These are phyloP conservation scores for Chrysaora quinquecirrha DNA, from an alignment of 30 jellyfish, hydroid and myxozoan genomes.

Conservation along the genomic window DNA sequence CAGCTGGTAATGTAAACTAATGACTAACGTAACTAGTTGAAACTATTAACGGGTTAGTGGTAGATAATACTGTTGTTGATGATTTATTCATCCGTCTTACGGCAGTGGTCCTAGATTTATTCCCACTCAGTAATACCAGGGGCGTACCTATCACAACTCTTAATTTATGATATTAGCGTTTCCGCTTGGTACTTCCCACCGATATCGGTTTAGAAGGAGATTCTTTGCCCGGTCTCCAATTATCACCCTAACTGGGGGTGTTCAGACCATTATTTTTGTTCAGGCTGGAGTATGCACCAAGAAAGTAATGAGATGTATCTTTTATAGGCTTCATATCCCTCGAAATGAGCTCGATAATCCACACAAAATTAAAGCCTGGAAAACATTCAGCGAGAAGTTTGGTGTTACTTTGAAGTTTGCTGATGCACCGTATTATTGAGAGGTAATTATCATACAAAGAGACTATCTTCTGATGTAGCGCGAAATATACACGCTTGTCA, in stretches of 20 bases:
- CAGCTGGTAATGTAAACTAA: too few species aligned
- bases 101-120: too few species aligned
- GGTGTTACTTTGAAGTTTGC: slow-evolving; percentile 81
- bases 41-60: too few species aligned
- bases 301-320: too few species aligned
- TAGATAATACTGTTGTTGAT: too few species aligned
- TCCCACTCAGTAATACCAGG: too few species aligned
- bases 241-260: background rate
- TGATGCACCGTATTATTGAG: slow-evolving; percentile 16
- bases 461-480: too few species aligned
- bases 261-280: background rate
- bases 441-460: too few species aligned
- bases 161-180: background rate
- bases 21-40: too few species aligned
- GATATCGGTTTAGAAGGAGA: background rate
- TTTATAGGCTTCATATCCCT: slow-evolving; percentile 78
- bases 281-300: background rate
- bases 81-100: too few species aligned
- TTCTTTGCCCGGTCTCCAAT: background rate
- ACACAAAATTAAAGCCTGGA: slow-evolving; percentile 83
- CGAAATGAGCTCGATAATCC: slow-evolving; percentile 89
- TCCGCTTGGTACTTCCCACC: background rate
- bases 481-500: too few species aligned
- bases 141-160: background rate
- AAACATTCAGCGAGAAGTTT: slow-evolving; percentile 72